Base-by-base conservation (phyloP, 2,888 invertebrate species). In the Parthenolecanium corni region DNA sequence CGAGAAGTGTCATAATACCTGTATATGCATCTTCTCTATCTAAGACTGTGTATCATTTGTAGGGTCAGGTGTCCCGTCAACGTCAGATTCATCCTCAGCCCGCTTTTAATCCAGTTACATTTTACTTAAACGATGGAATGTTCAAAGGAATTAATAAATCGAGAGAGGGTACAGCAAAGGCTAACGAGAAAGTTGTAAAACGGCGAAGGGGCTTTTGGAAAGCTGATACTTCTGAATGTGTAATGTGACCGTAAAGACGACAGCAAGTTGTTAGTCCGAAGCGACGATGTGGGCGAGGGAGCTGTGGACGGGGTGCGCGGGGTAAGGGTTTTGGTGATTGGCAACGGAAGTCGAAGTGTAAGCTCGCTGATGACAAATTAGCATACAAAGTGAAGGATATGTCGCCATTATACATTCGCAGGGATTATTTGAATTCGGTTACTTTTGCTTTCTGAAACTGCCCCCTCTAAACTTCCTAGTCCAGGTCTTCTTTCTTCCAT, bases 361-460 rank as follows among this genome's bases (percentile, higher is more conserved):
- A 56, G 56, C 56, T 56, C 56, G 44, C 56, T 58, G 58, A 58
- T 58, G 58, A 58, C 58, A 58, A 58, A 58, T 58, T 58, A 58
- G 58, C 58, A 58, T 58, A 58, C 58, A 58, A 58, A 58, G 58
- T 58, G 58, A 58, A 58, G 58, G 58, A 58, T 58, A 58, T 58
- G 58, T 49, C 58, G 49, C 58, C 47, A 58, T 58, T 58, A 58
- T 58, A 58, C 47, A 58, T 58, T 58, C 58, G n/a, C 20, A 36
- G 20, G 58, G 58, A 58, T 58, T 58, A 49, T 47, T 58, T 38
- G 38, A 23, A 49, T 49, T 58, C 49, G 46, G 58, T 53, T 53
- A 53, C 53, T 53, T 53, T 53, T 53, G 53, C 21, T 53, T 53
- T 53, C 38, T 12, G 52, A 25, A 51, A 23, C 25, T 51, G 23